phyloP scores from a whole-genome alignment of 1,140 invertebrate genomes.

The Anoplophora glabripennis region DNA sequence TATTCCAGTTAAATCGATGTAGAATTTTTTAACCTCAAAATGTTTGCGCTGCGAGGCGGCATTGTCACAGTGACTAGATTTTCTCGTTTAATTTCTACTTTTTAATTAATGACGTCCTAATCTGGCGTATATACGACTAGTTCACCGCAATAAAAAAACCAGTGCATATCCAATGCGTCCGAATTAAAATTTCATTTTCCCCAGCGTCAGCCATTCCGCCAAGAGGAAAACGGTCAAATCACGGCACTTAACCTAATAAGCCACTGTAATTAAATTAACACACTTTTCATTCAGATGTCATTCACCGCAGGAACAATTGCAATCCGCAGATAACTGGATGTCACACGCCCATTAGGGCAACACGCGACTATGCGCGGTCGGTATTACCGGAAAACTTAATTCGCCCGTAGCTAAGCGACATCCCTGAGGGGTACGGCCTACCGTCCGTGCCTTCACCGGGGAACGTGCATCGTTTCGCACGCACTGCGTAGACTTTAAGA shows the following conservation, averaged over 20 bases:
- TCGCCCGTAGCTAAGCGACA: not conserved
- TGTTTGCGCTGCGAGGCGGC: too few species aligned
- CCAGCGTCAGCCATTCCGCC: not conserved
- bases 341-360: slow-evolving; percentile 12
- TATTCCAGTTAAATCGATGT: too few species aligned
- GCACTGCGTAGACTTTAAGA: slow-evolving; percentile 19
- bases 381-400: not conserved
- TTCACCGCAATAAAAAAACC: too few species aligned
- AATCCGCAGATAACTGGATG: slow-evolving; percentile 11
- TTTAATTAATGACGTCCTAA: too few species aligned
- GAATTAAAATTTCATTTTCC: too few species aligned
- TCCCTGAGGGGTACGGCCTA: not conserved
- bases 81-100: too few species aligned
- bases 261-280: slow-evolving; percentile 6
- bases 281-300: slow-evolving; percentile 5
- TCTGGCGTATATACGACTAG: too few species aligned
- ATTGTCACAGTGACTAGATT: too few species aligned
- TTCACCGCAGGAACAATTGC: not conserved
- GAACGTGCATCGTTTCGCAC: slow-evolving; percentile 1
- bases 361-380: not conserved
- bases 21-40: too few species aligned
- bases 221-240: not conserved
- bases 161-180: too few species aligned
- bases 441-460: not conserved
- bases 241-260: not conserved